Base-by-base conservation (phyloP, 92 coral and sea anemone genomes). In the Metridium senile region DNA sequence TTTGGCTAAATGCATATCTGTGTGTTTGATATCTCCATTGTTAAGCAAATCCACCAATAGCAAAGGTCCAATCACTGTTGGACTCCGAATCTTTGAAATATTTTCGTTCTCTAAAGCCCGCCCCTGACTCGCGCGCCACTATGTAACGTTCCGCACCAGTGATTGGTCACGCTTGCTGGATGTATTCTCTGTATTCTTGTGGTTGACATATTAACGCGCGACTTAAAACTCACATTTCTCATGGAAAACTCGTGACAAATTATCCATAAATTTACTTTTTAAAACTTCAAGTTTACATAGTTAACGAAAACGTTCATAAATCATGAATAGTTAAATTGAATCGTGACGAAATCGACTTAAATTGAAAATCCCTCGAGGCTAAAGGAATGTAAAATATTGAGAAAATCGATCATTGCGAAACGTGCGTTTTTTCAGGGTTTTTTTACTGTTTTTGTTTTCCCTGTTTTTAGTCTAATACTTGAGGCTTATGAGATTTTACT, bases 21-120 rank as follows among this genome's bases (percentile, higher is more conserved):
- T 51, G 80, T 91, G 89, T 91, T 91, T 91, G 86, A 85, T 85
- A 89, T 85, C 79, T 70, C 86, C 91, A 91, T 91, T 89, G 93
- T 91, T 91, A 74, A 76, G 74, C 81, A 82, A 89, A 91, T 77
- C 74, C 72, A 77, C 97, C 93, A 91, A 91, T 91, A 61, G 83
- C 56, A 64, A 26, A 11, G n/a, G 39, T 33, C 82, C 81, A 74
- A 53, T 58, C 80, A 89, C 87, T 85, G 89, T 89, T 74, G 74
- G 78, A 75, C 85, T 76, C 75, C 70, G 80, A 91, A 91, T 89
- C 86, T 74, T 78, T 91, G 76, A 74, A 82, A 91, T 89, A 82
- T 84, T 82, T 85, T 69, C 69, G 80, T 70, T 66, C 58, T 76
- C n/a, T 54, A 13, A 54, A 54, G 23, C 59, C 59, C 59, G 93